phyloP scores from a whole-genome alignment of 2,888 invertebrate genomes.

The Ophion ventricosus region DNA sequence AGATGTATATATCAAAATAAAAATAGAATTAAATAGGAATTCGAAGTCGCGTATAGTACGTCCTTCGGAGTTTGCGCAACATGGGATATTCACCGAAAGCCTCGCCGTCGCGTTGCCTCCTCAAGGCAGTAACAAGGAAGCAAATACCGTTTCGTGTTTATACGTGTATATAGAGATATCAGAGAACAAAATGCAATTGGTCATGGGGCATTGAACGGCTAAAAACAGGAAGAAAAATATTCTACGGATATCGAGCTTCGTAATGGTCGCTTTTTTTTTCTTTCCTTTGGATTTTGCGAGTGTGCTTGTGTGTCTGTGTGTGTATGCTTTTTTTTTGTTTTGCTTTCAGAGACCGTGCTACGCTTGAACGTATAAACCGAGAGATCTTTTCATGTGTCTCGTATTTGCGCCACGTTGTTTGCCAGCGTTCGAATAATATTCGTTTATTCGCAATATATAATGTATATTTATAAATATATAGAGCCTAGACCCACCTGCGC shows the following conservation, averaged over 20 bases:
- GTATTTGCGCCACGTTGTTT: conserved; percentile 81
- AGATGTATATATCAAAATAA: neutral
- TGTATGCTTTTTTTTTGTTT: conserved; percentile 3
- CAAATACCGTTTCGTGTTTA: neutral
- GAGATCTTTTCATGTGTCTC: conserved; percentile 66
- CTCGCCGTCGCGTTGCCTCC: conserved; percentile 54
- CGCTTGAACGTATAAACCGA: conserved; percentile 80
- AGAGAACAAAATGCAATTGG: conserved; percentile 39
- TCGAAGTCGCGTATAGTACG: neutral
- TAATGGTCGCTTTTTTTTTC: neutral
- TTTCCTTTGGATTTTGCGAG: neutral
- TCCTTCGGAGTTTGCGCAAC: neutral
- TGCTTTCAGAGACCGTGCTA: conserved; percentile 81
- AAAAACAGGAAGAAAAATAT: conserved; percentile 9
- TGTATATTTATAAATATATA: conserved; percentile 59
- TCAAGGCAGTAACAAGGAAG: neutral
- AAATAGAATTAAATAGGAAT: neutral
- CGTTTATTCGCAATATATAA: conserved; percentile 45
- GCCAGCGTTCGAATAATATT: conserved; percentile 76
- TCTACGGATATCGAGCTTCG: conserved; percentile 65
- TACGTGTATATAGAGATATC: neutral
- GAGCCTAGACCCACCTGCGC: conserved; percentile 79
- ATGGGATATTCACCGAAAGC: neutral
- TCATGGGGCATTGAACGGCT: neutral
- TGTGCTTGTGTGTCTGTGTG: neutral